These are phyloP conservation scores for Microctonus hyperodae DNA, from an alignment of 2,888 invertebrate genomes.

Conservation along the genomic window DNA sequence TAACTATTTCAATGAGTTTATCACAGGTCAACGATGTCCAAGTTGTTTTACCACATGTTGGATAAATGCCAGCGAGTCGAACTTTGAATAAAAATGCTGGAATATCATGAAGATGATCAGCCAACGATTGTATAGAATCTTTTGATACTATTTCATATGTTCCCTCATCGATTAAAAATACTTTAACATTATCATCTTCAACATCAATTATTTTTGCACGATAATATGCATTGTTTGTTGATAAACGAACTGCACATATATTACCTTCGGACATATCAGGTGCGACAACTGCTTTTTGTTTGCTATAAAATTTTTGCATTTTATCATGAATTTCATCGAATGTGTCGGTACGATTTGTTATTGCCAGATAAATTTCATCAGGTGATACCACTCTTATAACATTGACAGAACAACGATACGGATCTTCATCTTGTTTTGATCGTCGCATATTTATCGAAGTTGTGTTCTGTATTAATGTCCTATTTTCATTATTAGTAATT, in stretches of 20 bases:
- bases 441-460: too few relatives aligned
- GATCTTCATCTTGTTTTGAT: constrained; percentile 47
- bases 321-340: constrained; percentile 65
- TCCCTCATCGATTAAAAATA: constrained; percentile 75
- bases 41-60: constrained; percentile 70
- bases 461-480: background rate
- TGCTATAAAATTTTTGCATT: constrained; percentile 67
- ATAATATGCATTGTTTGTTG: constrained; percentile 69
- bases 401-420: constrained; percentile 65
- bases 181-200: constrained; percentile 60
- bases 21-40: constrained; percentile 73
- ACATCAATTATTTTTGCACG: constrained; percentile 68
- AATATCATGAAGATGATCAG: constrained; percentile 64
- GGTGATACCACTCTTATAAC: constrained; percentile 67
- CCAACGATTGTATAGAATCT: constrained; percentile 65
- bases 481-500: background rate
- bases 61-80: constrained; percentile 73
- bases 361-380: constrained; percentile 69
- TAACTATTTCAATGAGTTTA: constrained; percentile 67
- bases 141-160: constrained; percentile 64
- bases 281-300: constrained; percentile 40
- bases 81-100: constrained; percentile 72
- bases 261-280: constrained; percentile 53
- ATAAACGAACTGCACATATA: constrained; percentile 64
- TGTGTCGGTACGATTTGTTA: constrained; percentile 63